A percentile compares a stretch with the other conserved stretches of the same genome.
Evolutionary conservation across 2,888 invertebrate species (phyloP).

Genomic region (Willowsia nigromaculata): DNA sequence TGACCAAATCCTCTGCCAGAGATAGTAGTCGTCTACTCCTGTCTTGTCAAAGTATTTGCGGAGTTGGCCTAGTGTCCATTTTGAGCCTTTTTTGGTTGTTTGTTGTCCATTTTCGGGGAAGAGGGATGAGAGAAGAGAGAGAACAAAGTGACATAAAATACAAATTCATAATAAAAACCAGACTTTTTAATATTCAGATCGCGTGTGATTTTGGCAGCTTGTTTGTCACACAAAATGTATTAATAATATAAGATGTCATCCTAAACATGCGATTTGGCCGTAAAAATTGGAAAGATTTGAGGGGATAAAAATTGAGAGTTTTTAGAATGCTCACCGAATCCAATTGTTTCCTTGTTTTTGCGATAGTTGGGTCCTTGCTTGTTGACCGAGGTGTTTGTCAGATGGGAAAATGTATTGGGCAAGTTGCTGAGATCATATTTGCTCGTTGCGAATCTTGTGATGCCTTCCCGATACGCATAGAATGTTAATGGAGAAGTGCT

Average conservation of each 20-base stretch:
- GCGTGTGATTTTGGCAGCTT: too few species aligned
- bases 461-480: slow-evolving; percentile 93
- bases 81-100: slow-evolving; percentile 84
- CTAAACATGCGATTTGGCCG: neutral
- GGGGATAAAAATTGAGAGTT: too few species aligned
- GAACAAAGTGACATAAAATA: too few species aligned
- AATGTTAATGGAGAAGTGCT: slow-evolving; percentile 92
- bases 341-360: slow-evolving; percentile 90
- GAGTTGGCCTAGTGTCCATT: slow-evolving; percentile 91
- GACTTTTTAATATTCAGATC: neutral
- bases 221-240: neutral
- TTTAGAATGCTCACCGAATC: slow-evolving; percentile 84
- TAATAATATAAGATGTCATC: neutral
- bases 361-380: slow-evolving; percentile 91
- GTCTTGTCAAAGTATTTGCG: slow-evolving; percentile 86
- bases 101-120: too few species aligned
- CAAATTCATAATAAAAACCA: neutral
- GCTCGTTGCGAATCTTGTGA: slow-evolving; percentile 90
- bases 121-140: neutral
- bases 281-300: too few species aligned
- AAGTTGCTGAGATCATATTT: slow-evolving; percentile 91
- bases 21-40: slow-evolving; percentile 88
- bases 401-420: slow-evolving; percentile 90
- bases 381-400: slow-evolving; percentile 95
- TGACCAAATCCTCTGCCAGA: slow-evolving; percentile 89